Percentiles rank a stretch among this genome's conserved stretches.
These are phyloP conservation scores for Lepetodrilus schrolli DNA, from an alignment of 2,888 invertebrate species.

Conservation along the genomic window DNA sequence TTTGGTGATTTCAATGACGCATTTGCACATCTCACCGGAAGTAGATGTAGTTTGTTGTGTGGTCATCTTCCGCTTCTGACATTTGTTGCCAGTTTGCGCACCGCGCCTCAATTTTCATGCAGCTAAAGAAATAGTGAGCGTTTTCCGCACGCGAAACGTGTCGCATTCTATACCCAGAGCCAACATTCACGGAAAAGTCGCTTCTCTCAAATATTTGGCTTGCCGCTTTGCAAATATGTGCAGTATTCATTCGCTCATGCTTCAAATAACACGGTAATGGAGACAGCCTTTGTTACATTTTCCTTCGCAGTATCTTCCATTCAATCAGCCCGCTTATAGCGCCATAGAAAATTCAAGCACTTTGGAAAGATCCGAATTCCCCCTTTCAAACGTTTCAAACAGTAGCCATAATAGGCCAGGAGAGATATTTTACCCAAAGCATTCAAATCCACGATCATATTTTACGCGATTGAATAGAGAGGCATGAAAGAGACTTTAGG, in stretches of 20 bases:
- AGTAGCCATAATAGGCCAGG: constrained; percentile 10
- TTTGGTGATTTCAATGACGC: no score
- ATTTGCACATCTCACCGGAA: no score
- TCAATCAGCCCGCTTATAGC: constrained; percentile 28
- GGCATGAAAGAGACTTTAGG: background rate
- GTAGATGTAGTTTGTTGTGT: background rate
- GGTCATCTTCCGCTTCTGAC: constrained; percentile 10
- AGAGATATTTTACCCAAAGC: constrained; percentile 28
- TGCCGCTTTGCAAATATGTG: constrained; percentile 35
- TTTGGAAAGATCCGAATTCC: constrained; percentile 27
- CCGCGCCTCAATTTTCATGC: constrained; percentile 21
- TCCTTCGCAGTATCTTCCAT: constrained; percentile 28
- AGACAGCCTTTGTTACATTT: constrained; percentile 38
- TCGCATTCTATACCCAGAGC: constrained; percentile 28
- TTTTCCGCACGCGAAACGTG: constrained; percentile 29
- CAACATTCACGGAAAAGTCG: constrained; percentile 39
- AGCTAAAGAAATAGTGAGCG: constrained; percentile 20
- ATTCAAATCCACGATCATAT: constrained; percentile 29
- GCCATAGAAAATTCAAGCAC: constrained; percentile 22
- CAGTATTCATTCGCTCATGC: constrained; percentile 28
- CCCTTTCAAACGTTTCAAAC: constrained; percentile 27
- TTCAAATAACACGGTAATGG: constrained; percentile 37
- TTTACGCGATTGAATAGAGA: constrained; percentile 26
- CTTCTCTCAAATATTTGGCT: constrained; percentile 39
- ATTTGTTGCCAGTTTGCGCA: constrained; percentile 13